Evolutionary conservation across 2,888 invertebrate species (phyloP).

Genomic region (Leistus spinibarbis): DNA sequence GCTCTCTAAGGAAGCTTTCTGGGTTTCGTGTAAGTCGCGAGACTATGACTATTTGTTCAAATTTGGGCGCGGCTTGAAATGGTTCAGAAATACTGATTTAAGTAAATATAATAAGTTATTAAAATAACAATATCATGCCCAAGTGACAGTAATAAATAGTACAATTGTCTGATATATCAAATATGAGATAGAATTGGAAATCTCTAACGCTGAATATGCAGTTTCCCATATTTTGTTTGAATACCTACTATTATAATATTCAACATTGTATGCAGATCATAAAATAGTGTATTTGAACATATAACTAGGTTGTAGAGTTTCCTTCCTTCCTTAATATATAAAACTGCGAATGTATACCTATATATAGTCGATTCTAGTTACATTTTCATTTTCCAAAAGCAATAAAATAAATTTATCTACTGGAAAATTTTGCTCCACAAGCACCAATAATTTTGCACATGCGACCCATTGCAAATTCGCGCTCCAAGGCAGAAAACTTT

Average conservation of each 20-base stretch:
- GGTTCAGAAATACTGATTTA: too few species aligned
- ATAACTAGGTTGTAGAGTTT: conserved; percentile 1
- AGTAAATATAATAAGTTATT: too few species aligned
- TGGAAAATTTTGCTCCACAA: conserved; percentile 34
- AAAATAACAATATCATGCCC: too few species aligned
- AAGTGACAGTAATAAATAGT: not conserved
- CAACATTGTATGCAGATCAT: not conserved
- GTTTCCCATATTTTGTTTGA: too few species aligned
- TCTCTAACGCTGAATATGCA: not conserved
- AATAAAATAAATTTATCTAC: conserved; percentile 37
- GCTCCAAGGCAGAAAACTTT: conserved; percentile 19
- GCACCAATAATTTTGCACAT: conserved; percentile 33
- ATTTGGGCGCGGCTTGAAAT: too few species aligned
- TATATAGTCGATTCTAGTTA: conserved; percentile 35
- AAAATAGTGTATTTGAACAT: not conserved
- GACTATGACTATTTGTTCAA: too few species aligned
- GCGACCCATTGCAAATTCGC: conserved; percentile 22
- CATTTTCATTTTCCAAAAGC: conserved; percentile 38
- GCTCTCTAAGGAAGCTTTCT: too few species aligned
- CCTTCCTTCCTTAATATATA: not conserved
- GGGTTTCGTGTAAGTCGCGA: too few species aligned
- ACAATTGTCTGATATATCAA: too few species aligned
- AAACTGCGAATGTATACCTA: not conserved
- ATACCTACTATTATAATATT: not conserved
- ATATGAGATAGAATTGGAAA: not conserved